Conservation (phyloP, 1,140 invertebrate species). For the Phortica variegata region DNA sequence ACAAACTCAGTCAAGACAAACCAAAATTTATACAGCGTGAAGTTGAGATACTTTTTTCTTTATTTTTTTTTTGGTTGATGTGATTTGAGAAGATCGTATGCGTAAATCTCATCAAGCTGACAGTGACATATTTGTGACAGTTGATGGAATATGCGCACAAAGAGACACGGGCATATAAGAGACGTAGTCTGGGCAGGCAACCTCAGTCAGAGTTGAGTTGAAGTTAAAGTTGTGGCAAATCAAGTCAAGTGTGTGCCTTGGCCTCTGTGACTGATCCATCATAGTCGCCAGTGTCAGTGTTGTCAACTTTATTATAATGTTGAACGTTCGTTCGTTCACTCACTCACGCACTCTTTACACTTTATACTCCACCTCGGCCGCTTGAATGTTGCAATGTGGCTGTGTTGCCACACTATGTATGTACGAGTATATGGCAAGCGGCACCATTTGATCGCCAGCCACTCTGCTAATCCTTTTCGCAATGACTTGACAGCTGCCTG, state of each 20-base stretch:
- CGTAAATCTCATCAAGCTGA: conserved; percentile 48
- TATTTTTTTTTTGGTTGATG: too few species aligned
- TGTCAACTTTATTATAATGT: conserved; percentile 47
- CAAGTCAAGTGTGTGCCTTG: not conserved
- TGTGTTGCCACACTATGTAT: too few species aligned
- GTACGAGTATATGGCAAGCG: too few species aligned
- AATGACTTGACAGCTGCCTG: conserved; percentile 53
- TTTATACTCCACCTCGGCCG: too few species aligned
- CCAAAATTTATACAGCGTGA: too few species aligned
- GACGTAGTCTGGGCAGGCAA: not conserved
- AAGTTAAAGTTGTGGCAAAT: conserved; percentile 11
- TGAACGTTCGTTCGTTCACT: too few species aligned
- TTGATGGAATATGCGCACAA: conserved; percentile 56
- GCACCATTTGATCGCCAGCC: conserved; percentile 52
- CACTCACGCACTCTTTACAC: too few species aligned
- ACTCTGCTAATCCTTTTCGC: conserved; percentile 55
- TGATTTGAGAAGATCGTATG: conserved; percentile 23
- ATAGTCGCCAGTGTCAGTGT: conserved; percentile 50
- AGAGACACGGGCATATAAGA: not conserved
- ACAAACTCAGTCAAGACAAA: too few species aligned
- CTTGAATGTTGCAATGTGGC: conserved; percentile 26
- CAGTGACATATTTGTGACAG: conserved; percentile 57
- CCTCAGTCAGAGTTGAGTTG: conserved; percentile 32
- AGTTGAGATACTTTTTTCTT: too few species aligned
- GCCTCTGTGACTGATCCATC: conserved; percentile 40